Conservation (phyloP, 2,797 vertebrate species). For the Mycteria americana region DNA sequence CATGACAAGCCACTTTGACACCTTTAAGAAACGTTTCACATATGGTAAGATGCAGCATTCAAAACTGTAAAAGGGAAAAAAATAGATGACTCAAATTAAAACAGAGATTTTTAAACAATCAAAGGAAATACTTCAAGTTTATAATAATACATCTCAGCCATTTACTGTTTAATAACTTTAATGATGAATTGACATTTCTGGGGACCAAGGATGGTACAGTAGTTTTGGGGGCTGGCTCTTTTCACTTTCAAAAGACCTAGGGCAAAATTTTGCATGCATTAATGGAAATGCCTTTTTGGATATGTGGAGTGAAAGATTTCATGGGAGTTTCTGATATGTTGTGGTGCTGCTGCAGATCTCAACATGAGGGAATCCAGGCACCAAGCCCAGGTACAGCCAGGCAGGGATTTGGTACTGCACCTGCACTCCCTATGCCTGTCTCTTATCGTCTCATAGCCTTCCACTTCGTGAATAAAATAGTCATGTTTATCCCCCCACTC, state of each 20-base stretch:
- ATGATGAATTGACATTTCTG: neutral
- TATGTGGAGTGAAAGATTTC: neutral
- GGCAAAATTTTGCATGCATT: neutral
- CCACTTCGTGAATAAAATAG: neutral
- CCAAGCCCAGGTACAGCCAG: neutral
- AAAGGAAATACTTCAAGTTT: slow-evolving; percentile 62
- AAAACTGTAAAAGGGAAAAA: slow-evolving; percentile 67
- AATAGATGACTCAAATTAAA: slow-evolving; percentile 68
- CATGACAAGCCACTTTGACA: slow-evolving; percentile 75
- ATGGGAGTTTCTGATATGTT: neutral
- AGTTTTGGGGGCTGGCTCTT: neutral
- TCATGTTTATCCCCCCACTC: neutral
- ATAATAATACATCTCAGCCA: slow-evolving; percentile 32
- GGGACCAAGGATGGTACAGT: neutral
- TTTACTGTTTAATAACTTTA: slow-evolving; percentile 57
- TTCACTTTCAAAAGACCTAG: neutral
- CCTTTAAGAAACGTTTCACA: slow-evolving; percentile 76
- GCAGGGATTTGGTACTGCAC: neutral
- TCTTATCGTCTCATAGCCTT: neutral
- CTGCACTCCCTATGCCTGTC: neutral
- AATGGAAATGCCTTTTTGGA: neutral
- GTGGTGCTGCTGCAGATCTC: neutral
- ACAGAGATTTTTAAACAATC: slow-evolving; percentile 59
- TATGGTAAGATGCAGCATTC: slow-evolving; percentile 64
- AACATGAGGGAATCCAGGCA: neutral